phyloP scores from a whole-genome alignment of 1,140 invertebrate species.

The Caenorhabditis elegans region WBcel235 BX284604.4:11403001-11403500 shows the following conservation, averaged over 20 bases:
- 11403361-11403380: too few species aligned
- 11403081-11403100: background rate
- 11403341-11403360: too few species aligned
- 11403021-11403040: background rate
- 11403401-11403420: too few species aligned
- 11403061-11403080: constrained; percentile 5
- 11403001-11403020: background rate
- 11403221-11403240: background rate
- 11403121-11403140: background rate
- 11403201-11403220: background rate
- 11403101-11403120: background rate
- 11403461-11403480: too few species aligned
- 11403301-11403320: background rate
- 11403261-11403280: background rate
- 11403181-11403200: background rate
- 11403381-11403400: too few species aligned
- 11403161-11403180: constrained; percentile 16
- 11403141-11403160: background rate
- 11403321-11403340: background rate
- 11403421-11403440: too few species aligned
- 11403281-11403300: background rate
- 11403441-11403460: too few species aligned
- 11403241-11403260: background rate
- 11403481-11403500: too few species aligned
- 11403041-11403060: background rate